These are phyloP conservation scores for Fringilla coelebs DNA, from an alignment of 2,797 vertebrate species.

Conservation along the genomic window DNA sequence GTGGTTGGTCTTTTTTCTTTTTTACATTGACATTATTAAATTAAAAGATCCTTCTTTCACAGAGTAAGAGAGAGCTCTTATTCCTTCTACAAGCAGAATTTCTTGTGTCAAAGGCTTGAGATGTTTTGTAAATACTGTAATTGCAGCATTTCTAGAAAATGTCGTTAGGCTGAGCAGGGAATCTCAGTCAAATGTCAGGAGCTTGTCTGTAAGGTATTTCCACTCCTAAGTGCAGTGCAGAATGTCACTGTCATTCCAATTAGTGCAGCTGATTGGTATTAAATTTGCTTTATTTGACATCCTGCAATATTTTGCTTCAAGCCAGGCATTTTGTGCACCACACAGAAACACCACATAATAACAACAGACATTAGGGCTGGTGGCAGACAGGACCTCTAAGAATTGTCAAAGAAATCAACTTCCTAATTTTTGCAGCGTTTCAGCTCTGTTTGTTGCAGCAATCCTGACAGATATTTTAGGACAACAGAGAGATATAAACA, in stretches of 20 bases:
- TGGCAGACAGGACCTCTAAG: not conserved
- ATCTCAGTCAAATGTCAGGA: slow-evolving; percentile 54
- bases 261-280: slow-evolving; percentile 49
- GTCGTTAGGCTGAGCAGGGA: slow-evolving; percentile 9
- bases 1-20: fast-evolving
- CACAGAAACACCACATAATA: not conserved
- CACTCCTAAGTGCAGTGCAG: slow-evolving; percentile 35
- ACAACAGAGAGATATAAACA: not conserved
- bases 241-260: slow-evolving; percentile 64
- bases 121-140: not conserved
- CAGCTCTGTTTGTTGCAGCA: not conserved
- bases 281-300: slow-evolving; percentile 48
- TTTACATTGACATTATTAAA: not conserved
- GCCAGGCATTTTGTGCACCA: not conserved
- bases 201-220: slow-evolving; percentile 61
- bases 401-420: not conserved
- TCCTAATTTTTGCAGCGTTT: not conserved
- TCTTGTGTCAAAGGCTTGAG: not conserved
- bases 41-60: not conserved
- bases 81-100: slow-evolving; percentile 5
- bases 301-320: slow-evolving; percentile 10
- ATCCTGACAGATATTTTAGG: not conserved
- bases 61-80: not conserved
- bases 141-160: slow-evolving; percentile 38
- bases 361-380: not conserved